phyloP scores from a whole-genome alignment of 2,797 vertebrate species.

The Eleutherodactylus coqui region DNA sequence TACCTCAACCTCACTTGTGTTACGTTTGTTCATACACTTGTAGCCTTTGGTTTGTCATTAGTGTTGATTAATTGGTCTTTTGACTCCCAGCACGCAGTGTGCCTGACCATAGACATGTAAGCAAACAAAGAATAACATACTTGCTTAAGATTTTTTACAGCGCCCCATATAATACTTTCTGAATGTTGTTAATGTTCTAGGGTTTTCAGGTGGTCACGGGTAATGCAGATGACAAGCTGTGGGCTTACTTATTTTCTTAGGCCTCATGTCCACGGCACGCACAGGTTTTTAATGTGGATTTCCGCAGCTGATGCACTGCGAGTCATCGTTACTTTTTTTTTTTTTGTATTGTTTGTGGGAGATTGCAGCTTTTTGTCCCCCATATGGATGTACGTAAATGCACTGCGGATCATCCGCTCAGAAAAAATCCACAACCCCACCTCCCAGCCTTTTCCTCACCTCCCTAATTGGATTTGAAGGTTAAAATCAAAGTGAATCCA shows the following conservation, averaged over 20 bases:
- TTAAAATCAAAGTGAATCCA: too few relatives aligned
- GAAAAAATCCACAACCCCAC: too few relatives aligned
- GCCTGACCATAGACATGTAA: conserved; percentile 4
- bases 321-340: too few relatives aligned
- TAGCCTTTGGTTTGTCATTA: conserved; percentile 13
- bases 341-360: too few relatives aligned
- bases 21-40: conserved; percentile 6
- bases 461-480: too few relatives aligned
- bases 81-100: not conserved
- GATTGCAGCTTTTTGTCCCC: too few relatives aligned
- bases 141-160: not conserved
- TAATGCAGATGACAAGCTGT: not conserved
- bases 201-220: not conserved
- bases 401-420: too few relatives aligned
- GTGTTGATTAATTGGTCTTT: not conserved
- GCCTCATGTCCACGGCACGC: too few relatives aligned
- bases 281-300: too few relatives aligned
- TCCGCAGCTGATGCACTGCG: too few relatives aligned
- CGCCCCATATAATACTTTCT: not conserved
- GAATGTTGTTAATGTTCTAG: not conserved
- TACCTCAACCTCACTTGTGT: not conserved
- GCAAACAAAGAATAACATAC: not conserved
- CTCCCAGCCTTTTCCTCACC: too few relatives aligned
- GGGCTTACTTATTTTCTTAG: not conserved
- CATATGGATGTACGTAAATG: too few relatives aligned